phyloP scores from a whole-genome alignment of 2,797 vertebrate genomes.

The Thalassophryne amazonica region DNA sequence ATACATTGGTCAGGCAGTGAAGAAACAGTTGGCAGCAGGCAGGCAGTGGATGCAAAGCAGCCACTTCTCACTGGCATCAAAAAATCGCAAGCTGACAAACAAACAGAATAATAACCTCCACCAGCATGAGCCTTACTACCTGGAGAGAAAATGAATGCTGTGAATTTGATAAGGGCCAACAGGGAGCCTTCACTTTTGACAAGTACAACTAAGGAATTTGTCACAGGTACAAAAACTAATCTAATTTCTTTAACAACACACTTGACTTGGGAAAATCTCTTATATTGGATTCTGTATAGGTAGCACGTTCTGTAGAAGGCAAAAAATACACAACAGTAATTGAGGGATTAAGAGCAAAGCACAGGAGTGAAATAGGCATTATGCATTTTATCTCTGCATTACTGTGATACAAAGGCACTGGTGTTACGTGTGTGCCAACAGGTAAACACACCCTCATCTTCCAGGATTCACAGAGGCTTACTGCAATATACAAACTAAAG shows the following conservation, averaged over 20 bases:
- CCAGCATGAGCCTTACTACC: slow-evolving; percentile 69
- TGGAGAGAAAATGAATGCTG: slow-evolving; percentile 77
- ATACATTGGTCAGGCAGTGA: slow-evolving; percentile 59
- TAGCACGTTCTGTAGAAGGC: slow-evolving; percentile 57
- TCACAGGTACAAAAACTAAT: slow-evolving; percentile 81
- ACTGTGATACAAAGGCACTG: slow-evolving; percentile 45
- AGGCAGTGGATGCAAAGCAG: slow-evolving; percentile 65
- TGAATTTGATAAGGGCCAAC: slow-evolving; percentile 82
- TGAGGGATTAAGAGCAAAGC: slow-evolving; percentile 74
- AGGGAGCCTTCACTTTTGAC: slow-evolving; percentile 81
- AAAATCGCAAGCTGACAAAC: slow-evolving; percentile 79
- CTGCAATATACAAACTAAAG: slow-evolving; percentile 16
- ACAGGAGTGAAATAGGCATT: slow-evolving; percentile 56
- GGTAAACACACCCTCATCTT: slow-evolving; percentile 51
- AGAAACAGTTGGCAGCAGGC: slow-evolving; percentile 66
- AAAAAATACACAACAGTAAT: slow-evolving; percentile 71
- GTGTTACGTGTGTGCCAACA: slow-evolving; percentile 54
- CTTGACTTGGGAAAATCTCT: slow-evolving; percentile 74
- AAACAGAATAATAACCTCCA: slow-evolving; percentile 79
- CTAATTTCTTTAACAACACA: slow-evolving; percentile 74
- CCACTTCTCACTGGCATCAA: slow-evolving; percentile 56
- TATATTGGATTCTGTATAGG: slow-evolving; percentile 73
- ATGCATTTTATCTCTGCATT: slow-evolving; percentile 61
- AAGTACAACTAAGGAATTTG: slow-evolving; percentile 80
- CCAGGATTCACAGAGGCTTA: slow-evolving; percentile 36